Conservation (phyloP, 2,113 vertebrate genomes). For the Rattus norvegicus region GRCr8 NC_086029.1:46878001-46878500, state of each 20-base stretch:
- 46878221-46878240: too few relatives aligned
- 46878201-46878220: too few relatives aligned
- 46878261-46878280: fast-evolving
- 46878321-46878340: not conserved
- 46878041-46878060: not conserved
- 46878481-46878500: not conserved
- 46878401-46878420: not conserved
- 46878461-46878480: not conserved
- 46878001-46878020: not conserved
- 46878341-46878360: fast-evolving
- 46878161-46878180: not conserved
- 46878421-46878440: not conserved
- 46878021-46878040: not conserved
- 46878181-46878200: fast-evolving
- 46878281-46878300: too few relatives aligned
- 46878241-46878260: fast-evolving
- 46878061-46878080: not conserved
- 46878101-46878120: not conserved
- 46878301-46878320: not conserved
- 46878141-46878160: not conserved
- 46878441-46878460: not conserved
- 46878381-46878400: not conserved
- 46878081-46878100: fast-evolving
- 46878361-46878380: not conserved
- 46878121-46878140: fast-evolving